Evolutionary conservation across 2,797 vertebrate genomes (phyloP), one percentile per base, ranked within the genome.

Genomic region (Pelochelys cantorii): DNA sequence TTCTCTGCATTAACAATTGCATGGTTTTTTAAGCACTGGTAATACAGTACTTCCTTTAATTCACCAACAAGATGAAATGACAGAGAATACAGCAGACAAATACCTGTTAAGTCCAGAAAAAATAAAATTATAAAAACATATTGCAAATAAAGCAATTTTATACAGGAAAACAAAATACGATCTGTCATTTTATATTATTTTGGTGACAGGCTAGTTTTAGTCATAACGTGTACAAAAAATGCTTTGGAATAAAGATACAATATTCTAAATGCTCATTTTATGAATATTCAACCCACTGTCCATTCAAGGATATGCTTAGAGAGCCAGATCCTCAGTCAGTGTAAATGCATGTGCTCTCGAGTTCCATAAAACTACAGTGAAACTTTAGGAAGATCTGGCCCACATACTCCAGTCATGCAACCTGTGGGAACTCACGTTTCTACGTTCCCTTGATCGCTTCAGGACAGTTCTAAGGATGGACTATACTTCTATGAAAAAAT

Each of bases 31-130:
- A 68, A 96, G 55, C 48, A 83, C n/a, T 52, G 84, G 89, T 27
- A 90, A 71, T 27, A 60, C 88, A 95, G 56, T 71, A 29, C 71
- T 31, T 23, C 14, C 83, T 27, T 77, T 88, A 89, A 96, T 87
- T 94, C 81, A 82, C 75, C 88, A 97, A 92, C 59, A 52, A 90
- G 23, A 54, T 23, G n/a, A 84, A 97, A 84, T 14, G 90, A 94
- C 74, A 92, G 6, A 17, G 54, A 90, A 37, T 27, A 68, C 14
- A 90, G 55, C 86, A 60, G 27, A 31, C 7, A 9, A 56, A 88
- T 13, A 14, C 4, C 37, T 37, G 56, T 42, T 87, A 20, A 37
- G 54, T 1, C 52, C 81, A 37, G 57, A 34, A 71, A 89, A 79
- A 77, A 84, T 18, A 29, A 86, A 42, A 60, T 91, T 79, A 59